Evolutionary conservation across 2,888 invertebrate species (phyloP).

Genomic region (Chloroclystis v-ata): DNA sequence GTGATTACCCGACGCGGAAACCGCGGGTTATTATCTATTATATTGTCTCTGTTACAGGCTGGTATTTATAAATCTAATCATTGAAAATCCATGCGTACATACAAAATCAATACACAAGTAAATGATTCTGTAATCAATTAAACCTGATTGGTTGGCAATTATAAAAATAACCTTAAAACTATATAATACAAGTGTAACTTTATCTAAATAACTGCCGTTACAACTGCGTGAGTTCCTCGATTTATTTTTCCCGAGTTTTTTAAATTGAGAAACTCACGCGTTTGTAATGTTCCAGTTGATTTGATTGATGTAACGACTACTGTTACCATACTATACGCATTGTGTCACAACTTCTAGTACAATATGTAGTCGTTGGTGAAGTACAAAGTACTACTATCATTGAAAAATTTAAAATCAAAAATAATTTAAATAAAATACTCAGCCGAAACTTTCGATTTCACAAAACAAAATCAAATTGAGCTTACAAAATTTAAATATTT

Average conservation of each 20-base stretch:
- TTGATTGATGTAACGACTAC: conserved; percentile 50
- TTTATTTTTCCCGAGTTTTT: conserved; percentile 9
- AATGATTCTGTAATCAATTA: conserved; percentile 9
- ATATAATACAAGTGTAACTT: conserved; percentile 55
- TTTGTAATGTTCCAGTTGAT: not conserved
- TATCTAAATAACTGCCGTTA: conserved; percentile 31
- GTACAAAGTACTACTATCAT: conserved; percentile 18
- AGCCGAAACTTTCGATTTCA: conserved; percentile 21
- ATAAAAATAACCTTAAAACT: conserved; percentile 50
- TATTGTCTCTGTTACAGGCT: too few relatives aligned
- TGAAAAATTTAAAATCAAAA: conserved; percentile 19
- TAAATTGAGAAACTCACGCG: conserved; percentile 9
- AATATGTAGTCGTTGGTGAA: conserved; percentile 46
- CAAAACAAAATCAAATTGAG: conserved; percentile 29
- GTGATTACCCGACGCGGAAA: not conserved
- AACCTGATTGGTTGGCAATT: conserved; percentile 22
- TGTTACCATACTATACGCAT: conserved; percentile 57
- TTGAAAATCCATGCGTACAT: conserved; percentile 3
- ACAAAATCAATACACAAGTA: conserved; percentile 26
- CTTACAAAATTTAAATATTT: conserved; percentile 28
- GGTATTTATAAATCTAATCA: not conserved
- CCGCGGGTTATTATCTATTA: not conserved
- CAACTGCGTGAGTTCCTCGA: conserved; percentile 8
- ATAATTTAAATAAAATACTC: conserved; percentile 28
- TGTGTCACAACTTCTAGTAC: conserved; percentile 58